Base-by-base conservation (phyloP, 2,113 vertebrate genomes). In the Phodopus roborovskii region DNA sequence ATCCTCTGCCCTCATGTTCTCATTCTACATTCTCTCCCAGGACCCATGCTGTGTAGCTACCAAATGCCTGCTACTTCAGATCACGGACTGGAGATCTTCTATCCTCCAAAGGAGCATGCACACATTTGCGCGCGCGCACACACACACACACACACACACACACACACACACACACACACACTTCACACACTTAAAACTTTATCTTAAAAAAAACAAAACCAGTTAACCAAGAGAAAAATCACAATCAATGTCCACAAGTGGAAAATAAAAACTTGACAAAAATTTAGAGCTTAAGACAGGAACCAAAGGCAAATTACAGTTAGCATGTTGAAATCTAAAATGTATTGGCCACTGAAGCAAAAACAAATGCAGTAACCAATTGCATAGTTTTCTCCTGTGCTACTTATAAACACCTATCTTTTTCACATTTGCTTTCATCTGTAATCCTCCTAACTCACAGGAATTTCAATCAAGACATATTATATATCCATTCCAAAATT, bases 341-440 rank as follows among this genome's bases (percentile, higher is more conserved):
- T 7, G 42, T 74, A 53, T 74, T 70, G 5, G 5, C 0, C 15
- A 4, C 12, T 82, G 7, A 95, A 88, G 45, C 1, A 90, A 83
- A 96, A 79, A 64, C 20, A 42, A 39, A 13, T 64, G 1, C 64
- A 53, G 62, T 71, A 50, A 20, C 5, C 62, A 84, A 13, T 1
- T 79, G 33, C 48, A 7, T 86, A 53, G 1, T 11, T 62, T 86
- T 91, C 20, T 75, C 4, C 58, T 28, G 33, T 81, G 30, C 15
- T 90, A 1, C 24, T 64, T 85, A 42, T 3, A 70, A 78, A 39
- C 7, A 68, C 11, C 11, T 10, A 4, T 84, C 8, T 1, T 5
- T 22, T 39, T 60, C 8, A 3, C 9, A 82, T 36, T 0, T 22
- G 26, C 0, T 15, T 64, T 30, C 2, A 10, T 68, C 77, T 68